phyloP scores from a whole-genome alignment of 2,888 invertebrate genomes.

The Chouioia cunea region DNA sequence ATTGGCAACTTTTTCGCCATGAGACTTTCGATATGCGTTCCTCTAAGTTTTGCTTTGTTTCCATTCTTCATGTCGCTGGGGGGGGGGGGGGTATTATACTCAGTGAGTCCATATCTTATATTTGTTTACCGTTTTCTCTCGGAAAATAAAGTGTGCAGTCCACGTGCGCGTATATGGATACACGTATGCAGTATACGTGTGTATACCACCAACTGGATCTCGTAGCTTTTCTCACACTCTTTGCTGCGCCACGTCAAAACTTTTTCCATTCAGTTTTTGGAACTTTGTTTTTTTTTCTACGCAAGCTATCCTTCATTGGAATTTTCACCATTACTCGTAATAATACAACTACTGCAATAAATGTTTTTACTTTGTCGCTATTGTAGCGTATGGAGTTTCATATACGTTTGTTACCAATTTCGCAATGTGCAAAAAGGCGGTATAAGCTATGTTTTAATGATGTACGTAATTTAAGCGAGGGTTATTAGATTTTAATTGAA shows the following conservation, averaged over 20 bases:
- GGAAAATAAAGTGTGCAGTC: slow-evolving; percentile 13
- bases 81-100: slow-evolving; percentile 9
- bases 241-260: slow-evolving; percentile 31
- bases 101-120: slow-evolving; percentile 33
- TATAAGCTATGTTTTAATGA: too few relatives aligned
- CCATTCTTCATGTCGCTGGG: background rate
- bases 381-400: too few relatives aligned
- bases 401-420: too few relatives aligned
- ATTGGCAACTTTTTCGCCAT: background rate
- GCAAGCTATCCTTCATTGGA: slow-evolving; percentile 11
- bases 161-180: background rate
- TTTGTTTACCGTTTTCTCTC: slow-evolving; percentile 32
- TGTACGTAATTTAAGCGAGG: too few relatives aligned
- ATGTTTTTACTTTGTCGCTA: slow-evolving; percentile 5
- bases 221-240: background rate
- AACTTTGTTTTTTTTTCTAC: slow-evolving; percentile 8
- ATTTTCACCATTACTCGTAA: slow-evolving; percentile 31
- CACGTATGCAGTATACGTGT: slow-evolving; percentile 2
- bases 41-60: background rate
- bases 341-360: slow-evolving; percentile 16
- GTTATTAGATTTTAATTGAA: too few relatives aligned
- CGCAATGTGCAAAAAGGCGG: too few relatives aligned
- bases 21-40: background rate
- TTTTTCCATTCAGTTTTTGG: slow-evolving; percentile 44
- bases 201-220: slow-evolving; percentile 19